Evolutionary conservation across 2,888 invertebrate genomes (phyloP).

Genomic region (Lissocephala sabroskyi): DNA sequence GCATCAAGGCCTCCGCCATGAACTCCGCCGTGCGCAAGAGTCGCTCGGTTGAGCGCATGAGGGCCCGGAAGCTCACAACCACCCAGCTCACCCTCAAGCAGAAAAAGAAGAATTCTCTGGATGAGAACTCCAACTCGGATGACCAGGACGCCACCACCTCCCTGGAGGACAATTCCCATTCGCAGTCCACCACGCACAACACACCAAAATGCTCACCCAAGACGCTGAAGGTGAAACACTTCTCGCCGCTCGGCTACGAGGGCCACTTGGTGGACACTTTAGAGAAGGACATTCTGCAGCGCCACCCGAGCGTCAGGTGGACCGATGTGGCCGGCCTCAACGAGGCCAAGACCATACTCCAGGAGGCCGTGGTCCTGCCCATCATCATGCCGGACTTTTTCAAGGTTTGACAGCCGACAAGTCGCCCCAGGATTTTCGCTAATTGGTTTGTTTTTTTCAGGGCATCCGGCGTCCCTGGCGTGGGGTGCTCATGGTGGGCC

Average conservation of each 20-base stretch:
- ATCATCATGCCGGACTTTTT: constrained; percentile 92
- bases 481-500: constrained; percentile 71
- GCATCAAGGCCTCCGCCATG: constrained; percentile 54
- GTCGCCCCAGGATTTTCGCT: too few relatives aligned
- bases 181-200: constrained; percentile 43
- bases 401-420: constrained; percentile 70
- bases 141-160: constrained; percentile 73
- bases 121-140: constrained; percentile 73
- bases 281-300: constrained; percentile 88
- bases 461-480: constrained; percentile 87
- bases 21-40: constrained; percentile 69
- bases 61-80: constrained; percentile 68
- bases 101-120: constrained; percentile 72
- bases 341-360: constrained; percentile 83
- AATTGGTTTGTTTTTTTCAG: too few relatives aligned
- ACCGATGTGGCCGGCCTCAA: constrained; percentile 82
- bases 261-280: constrained; percentile 85
- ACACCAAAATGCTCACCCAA: constrained; percentile 71
- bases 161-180: constrained; percentile 70
- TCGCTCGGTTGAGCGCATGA: constrained; percentile 71
- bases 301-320: constrained; percentile 88
- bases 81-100: constrained; percentile 72
- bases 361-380: constrained; percentile 91
- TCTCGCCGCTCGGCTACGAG: constrained; percentile 80
- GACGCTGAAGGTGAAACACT: constrained; percentile 63